Conservation (phyloP, 2,888 invertebrate species). For the Teleogryllus oceanicus region DNA sequence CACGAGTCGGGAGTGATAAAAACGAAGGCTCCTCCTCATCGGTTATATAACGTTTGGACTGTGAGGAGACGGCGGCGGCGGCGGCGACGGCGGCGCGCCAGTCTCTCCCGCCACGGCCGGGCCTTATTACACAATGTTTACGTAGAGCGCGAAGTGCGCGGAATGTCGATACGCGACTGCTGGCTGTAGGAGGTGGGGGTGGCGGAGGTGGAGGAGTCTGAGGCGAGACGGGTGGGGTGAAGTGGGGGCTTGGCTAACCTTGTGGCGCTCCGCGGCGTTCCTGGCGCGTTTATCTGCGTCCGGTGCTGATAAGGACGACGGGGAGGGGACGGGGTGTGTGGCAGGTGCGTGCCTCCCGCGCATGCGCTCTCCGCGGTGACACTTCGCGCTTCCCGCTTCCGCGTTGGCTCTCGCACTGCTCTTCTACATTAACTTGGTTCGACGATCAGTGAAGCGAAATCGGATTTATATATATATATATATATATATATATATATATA, state of each 20-base stretch:
- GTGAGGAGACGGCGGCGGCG: too few relatives aligned
- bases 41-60: background rate
- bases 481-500: too few relatives aligned
- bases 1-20: background rate
- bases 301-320: background rate
- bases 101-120: background rate
- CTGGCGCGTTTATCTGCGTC: background rate
- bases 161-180: background rate
- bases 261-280: background rate
- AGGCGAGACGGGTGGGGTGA: too few relatives aligned
- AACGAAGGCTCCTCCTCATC: background rate
- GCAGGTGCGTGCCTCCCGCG: background rate
- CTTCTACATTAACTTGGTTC: too few relatives aligned
- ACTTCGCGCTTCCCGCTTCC: too few relatives aligned
- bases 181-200: too few relatives aligned
- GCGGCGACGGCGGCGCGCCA: background rate
- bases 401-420: too few relatives aligned
- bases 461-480: too few relatives aligned
- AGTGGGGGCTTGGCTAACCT: background rate
- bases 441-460: too few relatives aligned
- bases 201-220: background rate
- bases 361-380: too few relatives aligned
- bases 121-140: constrained; percentile 7
- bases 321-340: background rate
- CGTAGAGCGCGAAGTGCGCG: background rate